These are phyloP conservation scores for Borostomias antarcticus DNA, from an alignment of 2,797 vertebrate species.

Conservation along the genomic window DNA sequence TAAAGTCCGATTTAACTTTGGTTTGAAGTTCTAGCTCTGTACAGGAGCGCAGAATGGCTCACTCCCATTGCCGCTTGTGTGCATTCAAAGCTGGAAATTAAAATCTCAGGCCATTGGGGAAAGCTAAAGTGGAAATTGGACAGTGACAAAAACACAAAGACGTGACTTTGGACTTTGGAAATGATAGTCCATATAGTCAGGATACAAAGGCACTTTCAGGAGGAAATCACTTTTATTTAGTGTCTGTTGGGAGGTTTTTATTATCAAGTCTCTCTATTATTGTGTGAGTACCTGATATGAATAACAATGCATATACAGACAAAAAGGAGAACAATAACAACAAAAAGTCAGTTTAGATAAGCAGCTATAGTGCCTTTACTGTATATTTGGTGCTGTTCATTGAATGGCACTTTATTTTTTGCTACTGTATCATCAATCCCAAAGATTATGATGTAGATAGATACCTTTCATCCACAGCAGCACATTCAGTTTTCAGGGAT, in stretches of 20 bases:
- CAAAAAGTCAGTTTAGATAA: neutral
- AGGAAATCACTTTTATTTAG: conserved; percentile 4
- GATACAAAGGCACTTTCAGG: neutral
- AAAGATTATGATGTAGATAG: neutral
- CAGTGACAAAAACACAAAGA: conserved; percentile 7
- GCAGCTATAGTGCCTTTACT: neutral
- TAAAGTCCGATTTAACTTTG: conserved; percentile 19
- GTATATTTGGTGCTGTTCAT: neutral
- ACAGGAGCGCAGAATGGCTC: neutral
- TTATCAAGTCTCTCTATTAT: neutral
- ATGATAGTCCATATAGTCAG: no score
- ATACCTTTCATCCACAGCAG: no score
- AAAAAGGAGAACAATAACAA: neutral
- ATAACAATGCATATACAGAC: neutral
- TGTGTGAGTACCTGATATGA: conserved; percentile 9
- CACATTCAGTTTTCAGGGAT: no score
- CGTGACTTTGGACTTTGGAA: conserved; percentile 4
- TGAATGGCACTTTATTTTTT: no score
- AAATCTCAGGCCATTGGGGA: conserved; percentile 5
- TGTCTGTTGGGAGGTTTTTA: neutral
- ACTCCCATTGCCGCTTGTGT: neutral
- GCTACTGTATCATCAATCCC: no score
- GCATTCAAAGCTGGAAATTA: conserved; percentile 5
- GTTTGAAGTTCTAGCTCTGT: conserved; percentile 14
- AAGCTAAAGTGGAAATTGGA: neutral